Evolutionary conservation across 2,888 invertebrate species (phyloP).

Genomic region (Meteorus colon): DNA sequence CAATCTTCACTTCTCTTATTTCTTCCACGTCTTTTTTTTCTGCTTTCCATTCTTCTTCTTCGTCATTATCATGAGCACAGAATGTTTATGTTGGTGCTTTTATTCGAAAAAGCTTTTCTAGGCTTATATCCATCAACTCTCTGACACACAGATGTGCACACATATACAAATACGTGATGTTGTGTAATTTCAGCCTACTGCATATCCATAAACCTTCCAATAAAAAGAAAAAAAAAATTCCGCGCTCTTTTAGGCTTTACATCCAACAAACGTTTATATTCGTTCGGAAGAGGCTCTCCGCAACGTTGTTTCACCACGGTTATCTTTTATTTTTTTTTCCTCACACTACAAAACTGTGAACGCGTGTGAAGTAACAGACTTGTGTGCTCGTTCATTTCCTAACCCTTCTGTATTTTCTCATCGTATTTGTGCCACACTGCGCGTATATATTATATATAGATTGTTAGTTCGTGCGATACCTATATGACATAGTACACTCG

Average conservation of each 20-base stretch:
- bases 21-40: neutral
- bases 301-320: neutral
- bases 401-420: neutral
- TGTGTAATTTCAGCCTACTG: conserved; percentile 14
- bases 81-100: conserved; percentile 19
- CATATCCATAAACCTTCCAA: conserved; percentile 8
- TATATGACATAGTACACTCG: conserved; percentile 57
- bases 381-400: conserved; percentile 29
- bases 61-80: neutral
- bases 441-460: neutral
- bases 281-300: conserved; percentile 23
- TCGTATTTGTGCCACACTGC: neutral
- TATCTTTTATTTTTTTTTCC: conserved; percentile 13
- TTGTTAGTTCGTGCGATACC: conserved; percentile 28
- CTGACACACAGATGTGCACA: neutral
- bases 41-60: neutral
- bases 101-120: conserved; percentile 17
- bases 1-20: conserved; percentile 2
- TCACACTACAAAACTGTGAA: conserved; percentile 7
- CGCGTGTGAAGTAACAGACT: conserved; percentile 20
- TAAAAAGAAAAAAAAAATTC: conserved; percentile 5
- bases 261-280: conserved; percentile 37
- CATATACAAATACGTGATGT: neutral
- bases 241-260: conserved; percentile 34
- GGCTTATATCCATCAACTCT: neutral